A percentile compares a stretch with the other conserved stretches of the same genome.
phyloP scores from a whole-genome alignment of 2,888 invertebrate genomes.

The Platerodrilus igneus region DNA sequence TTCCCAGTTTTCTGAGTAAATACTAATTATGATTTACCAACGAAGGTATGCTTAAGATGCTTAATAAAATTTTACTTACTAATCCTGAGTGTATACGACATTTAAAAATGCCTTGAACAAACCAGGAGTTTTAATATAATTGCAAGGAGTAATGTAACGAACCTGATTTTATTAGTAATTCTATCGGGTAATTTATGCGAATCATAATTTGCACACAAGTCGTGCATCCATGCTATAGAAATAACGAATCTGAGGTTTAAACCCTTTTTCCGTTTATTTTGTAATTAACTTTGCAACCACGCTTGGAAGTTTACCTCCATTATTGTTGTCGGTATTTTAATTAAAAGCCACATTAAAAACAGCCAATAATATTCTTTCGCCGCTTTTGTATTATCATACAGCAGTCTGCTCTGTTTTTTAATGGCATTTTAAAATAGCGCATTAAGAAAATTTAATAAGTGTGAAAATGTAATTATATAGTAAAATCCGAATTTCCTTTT shows the following conservation, averaged over 20 bases:
- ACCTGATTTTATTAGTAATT: no score
- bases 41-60: no score
- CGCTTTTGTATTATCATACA: conserved; percentile 19
- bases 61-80: no score
- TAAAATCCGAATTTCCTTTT: no score
- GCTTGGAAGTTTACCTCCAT: conserved; percentile 24
- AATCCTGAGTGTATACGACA: no score
- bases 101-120: no score
- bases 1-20: no score
- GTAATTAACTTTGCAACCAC: conserved; percentile 25
- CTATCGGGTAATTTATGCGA: conserved; percentile 24
- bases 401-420: conserved; percentile 18
- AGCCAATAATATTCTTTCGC: conserved; percentile 24
- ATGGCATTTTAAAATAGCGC: conserved; percentile 19
- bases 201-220: conserved; percentile 24
- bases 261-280: conserved; percentile 25
- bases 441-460: conserved; percentile 18
- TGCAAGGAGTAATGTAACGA: no score
- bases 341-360: conserved; percentile 22
- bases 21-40: no score
- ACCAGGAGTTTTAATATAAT: no score
- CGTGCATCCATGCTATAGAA: conserved; percentile 23
- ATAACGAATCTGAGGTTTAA: conserved; percentile 24
- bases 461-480: conserved; percentile 15
- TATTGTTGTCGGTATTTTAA: conserved; percentile 24